phyloP scores from a whole-genome alignment of 1,140 invertebrate genomes.

The Papilio aristodemus region DNA sequence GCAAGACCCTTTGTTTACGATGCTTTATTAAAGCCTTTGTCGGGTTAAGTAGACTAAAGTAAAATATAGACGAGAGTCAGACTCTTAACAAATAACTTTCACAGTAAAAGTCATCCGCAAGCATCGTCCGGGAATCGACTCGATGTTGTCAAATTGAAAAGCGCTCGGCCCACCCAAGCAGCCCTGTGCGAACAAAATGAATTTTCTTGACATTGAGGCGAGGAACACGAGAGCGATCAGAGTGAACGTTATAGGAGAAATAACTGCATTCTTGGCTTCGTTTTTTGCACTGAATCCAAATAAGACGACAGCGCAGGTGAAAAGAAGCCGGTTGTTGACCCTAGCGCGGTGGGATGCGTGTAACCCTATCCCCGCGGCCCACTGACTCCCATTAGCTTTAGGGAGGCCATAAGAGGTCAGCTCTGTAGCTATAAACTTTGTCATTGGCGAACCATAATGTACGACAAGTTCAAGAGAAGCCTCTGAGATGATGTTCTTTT shows the following conservation, averaged over 20 bases:
- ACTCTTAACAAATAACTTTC: no score
- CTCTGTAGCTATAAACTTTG: neutral
- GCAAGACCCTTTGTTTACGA: no score
- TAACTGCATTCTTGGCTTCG: slow-evolving; percentile 2
- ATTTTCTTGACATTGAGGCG: slow-evolving; percentile 11
- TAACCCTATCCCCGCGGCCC: slow-evolving; percentile 19
- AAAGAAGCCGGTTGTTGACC: slow-evolving; percentile 21
- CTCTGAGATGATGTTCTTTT: neutral
- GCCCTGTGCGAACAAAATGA: neutral
- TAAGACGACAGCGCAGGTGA: slow-evolving; percentile 6
- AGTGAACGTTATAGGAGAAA: neutral
- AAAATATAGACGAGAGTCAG: no score
- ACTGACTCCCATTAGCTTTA: slow-evolving; percentile 15
- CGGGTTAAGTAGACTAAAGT: no score
- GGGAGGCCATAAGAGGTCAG: neutral
- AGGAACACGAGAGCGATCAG: slow-evolving; percentile 8
- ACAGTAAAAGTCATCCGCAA: no score
- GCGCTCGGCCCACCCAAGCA: neutral
- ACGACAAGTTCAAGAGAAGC: neutral
- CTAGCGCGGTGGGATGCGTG: neutral
- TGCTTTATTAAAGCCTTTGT: no score
- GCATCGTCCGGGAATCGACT: neutral
- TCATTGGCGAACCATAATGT: neutral
- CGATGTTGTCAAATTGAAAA: neutral
- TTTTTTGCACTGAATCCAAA: slow-evolving; percentile 9